These are phyloP conservation scores for Aradophagus sp. DNA, from an alignment of 1,140 invertebrate species.

Conservation along the genomic window DNA sequence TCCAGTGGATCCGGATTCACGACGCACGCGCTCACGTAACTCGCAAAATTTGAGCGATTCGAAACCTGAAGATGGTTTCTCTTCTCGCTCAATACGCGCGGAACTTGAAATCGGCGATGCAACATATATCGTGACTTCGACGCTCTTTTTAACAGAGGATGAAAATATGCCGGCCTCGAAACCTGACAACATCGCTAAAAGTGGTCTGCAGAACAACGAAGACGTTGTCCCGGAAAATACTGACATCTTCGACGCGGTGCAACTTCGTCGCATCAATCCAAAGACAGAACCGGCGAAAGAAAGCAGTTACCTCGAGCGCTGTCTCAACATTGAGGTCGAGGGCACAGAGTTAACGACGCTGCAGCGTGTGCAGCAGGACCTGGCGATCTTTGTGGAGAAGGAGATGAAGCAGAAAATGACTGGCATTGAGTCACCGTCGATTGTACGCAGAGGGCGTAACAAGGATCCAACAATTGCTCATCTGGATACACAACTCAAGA, in stretches of 20 bases:
- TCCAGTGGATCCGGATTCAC: conserved; percentile 39
- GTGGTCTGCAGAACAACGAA: conserved; percentile 26
- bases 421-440: neutral
- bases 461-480: conserved; percentile 53
- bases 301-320: conserved; percentile 62
- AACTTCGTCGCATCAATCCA: conserved; percentile 64
- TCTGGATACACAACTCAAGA: conserved; percentile 66
- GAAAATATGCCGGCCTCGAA: conserved; percentile 32
- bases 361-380: conserved; percentile 63
- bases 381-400: conserved; percentile 65
- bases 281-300: conserved; percentile 36
- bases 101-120: conserved; percentile 65
- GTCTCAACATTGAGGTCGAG: conserved; percentile 70
- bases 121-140: conserved; percentile 69
- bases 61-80: conserved; percentile 36
- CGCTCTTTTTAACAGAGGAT: conserved; percentile 55
- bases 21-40: conserved; percentile 18
- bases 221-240: conserved; percentile 62
- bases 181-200: conserved; percentile 5
- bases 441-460: conserved; percentile 23
- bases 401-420: conserved; percentile 60
- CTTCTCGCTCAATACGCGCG: conserved; percentile 42
- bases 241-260: conserved; percentile 69
- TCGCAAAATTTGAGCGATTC: neutral
- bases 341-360: conserved; percentile 63